A percentile compares a stretch with the other conserved stretches of the same genome.
Conservation (phyloP, 2,888 invertebrate genomes). For the Eristalinus aeneus region DNA sequence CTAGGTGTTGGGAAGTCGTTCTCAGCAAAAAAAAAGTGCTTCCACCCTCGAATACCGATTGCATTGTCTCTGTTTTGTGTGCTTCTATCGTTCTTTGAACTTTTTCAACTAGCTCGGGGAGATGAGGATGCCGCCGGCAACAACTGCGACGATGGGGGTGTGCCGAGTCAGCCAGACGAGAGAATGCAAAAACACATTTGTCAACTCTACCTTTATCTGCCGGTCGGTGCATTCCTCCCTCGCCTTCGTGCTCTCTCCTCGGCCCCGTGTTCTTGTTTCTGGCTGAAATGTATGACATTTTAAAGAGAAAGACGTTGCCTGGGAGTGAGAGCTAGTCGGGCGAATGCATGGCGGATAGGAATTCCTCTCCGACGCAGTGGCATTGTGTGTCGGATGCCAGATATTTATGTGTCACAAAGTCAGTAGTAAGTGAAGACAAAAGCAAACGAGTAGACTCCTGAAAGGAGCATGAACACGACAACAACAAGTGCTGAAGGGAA, state of each 20-base stretch:
- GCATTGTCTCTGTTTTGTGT: slow-evolving; percentile 47
- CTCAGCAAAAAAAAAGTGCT: slow-evolving; percentile 11
- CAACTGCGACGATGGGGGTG: background rate
- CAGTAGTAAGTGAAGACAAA: slow-evolving; percentile 74
- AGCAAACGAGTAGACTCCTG: slow-evolving; percentile 23
- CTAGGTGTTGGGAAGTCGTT: slow-evolving; percentile 60
- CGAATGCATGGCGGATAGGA: slow-evolving; percentile 1
- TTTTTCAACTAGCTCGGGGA: slow-evolving; percentile 27
- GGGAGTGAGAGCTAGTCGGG: background rate
- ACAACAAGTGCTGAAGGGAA: background rate
- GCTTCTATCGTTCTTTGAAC: slow-evolving; percentile 66
- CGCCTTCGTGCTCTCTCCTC: slow-evolving; percentile 13
- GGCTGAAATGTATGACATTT: slow-evolving; percentile 65
- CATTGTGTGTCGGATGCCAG: slow-evolving; percentile 66
- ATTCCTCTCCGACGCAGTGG: slow-evolving; percentile 55
- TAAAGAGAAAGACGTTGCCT: slow-evolving; percentile 44
- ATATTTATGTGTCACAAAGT: slow-evolving; percentile 80
- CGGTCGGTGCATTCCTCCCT: slow-evolving; percentile 42
- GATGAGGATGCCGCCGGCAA: background rate
- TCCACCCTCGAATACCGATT: slow-evolving; percentile 7
- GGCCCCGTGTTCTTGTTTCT: slow-evolving; percentile 58
- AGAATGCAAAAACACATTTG: slow-evolving; percentile 69
- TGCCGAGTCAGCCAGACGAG: slow-evolving; percentile 34
- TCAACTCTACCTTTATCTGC: slow-evolving; percentile 69
- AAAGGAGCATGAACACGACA: too few species aligned